These are phyloP conservation scores for Latheticus oryzae DNA, from an alignment of 2,888 invertebrate genomes.

Conservation along the genomic window DNA sequence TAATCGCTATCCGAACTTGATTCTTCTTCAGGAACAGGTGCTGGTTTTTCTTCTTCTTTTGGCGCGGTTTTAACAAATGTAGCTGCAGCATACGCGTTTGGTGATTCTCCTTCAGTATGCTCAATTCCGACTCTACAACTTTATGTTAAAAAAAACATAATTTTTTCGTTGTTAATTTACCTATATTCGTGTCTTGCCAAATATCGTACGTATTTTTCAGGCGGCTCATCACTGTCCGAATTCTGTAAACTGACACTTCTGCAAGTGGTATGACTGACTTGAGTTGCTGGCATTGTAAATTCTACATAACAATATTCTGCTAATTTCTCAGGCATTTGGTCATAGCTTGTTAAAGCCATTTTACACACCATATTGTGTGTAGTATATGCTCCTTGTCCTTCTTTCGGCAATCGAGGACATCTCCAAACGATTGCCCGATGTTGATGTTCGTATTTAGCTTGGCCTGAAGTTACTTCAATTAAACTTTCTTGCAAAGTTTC, in stretches of 20 bases:
- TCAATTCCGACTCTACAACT: slow-evolving; percentile 85
- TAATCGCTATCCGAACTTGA: slow-evolving; percentile 68
- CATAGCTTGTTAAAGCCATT: slow-evolving; percentile 96
- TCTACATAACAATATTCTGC: slow-evolving; percentile 91
- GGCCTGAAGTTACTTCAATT: slow-evolving; percentile 95
- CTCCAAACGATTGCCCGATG: slow-evolving; percentile 98
- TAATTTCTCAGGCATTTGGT: slow-evolving; percentile 94
- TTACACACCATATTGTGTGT: slow-evolving; percentile 95
- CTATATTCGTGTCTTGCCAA: slow-evolving; percentile 95
- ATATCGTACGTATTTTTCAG: slow-evolving; percentile 98
- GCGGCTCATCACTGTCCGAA: slow-evolving; percentile 88
- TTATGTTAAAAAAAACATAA: not conserved
- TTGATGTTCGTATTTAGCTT: slow-evolving; percentile 99
- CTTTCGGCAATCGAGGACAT: slow-evolving; percentile 96
- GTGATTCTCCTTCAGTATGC: slow-evolving; percentile 80
- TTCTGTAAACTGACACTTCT: slow-evolving; percentile 92
- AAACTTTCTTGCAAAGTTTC: slow-evolving; percentile 91
- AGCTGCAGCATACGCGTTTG: slow-evolving; percentile 76
- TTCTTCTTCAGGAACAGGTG: slow-evolving; percentile 61
- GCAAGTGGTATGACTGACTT: slow-evolving; percentile 94
- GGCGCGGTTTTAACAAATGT: slow-evolving; percentile 65
- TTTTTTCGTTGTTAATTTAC: too few relatives aligned
- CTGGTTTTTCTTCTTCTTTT: slow-evolving; percentile 61
- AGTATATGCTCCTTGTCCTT: slow-evolving; percentile 99
- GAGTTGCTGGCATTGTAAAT: slow-evolving; percentile 98